Base-by-base conservation (phyloP, 2,113 vertebrate species). In the Alethe castanea region DNA sequence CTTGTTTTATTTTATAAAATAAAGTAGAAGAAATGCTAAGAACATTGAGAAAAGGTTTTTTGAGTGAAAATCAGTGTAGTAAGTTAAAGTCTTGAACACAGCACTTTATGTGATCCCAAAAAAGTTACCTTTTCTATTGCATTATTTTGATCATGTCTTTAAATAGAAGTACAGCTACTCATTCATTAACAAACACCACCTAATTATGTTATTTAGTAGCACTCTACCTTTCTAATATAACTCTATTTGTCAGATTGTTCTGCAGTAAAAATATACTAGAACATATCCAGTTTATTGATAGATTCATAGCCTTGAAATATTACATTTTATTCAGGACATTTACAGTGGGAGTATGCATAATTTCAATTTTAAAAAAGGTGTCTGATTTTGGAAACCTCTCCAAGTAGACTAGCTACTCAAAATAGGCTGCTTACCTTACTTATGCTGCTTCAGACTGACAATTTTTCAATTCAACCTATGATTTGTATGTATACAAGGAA, bases 141-240 rank as follows among this genome's bases (percentile, higher is more conserved):
- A 42, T 82, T 95, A 82, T 90, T 97, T 86, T 86, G 22, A 88
- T 88, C 48, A 62, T 23, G 23, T 48, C 82, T 90, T 24, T 93
- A 96, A 95, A 71, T 35, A 64, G 53, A 93, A 80, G 3, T 60
- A 72, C 57, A 94, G 70, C 57, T 92, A 86, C 64, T 86, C 47
- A 69, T 31, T 82, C 81, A 61, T 29, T 66, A 47, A 86, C 0
- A 2, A 67, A 53, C 59, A 88, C 2, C 14, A 80, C 2, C 12
- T 64, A 89, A 77, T 73, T 79, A 42, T 40, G 22, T 53, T 45
- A 45, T 36, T 92, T 9, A 26, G 28, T 65, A 73, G 22, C 56
- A 87, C 76, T 72, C 40, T 76, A 83, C 56, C 89, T 48, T 79
- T 79, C 35, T 90, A 42, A 94, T 42, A 71, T 33, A 74, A 94